A percentile compares a stretch with the other conserved stretches of the same genome.
phyloP scores from a whole-genome alignment of 2,888 invertebrate species.

The Hedya salicella region DNA sequence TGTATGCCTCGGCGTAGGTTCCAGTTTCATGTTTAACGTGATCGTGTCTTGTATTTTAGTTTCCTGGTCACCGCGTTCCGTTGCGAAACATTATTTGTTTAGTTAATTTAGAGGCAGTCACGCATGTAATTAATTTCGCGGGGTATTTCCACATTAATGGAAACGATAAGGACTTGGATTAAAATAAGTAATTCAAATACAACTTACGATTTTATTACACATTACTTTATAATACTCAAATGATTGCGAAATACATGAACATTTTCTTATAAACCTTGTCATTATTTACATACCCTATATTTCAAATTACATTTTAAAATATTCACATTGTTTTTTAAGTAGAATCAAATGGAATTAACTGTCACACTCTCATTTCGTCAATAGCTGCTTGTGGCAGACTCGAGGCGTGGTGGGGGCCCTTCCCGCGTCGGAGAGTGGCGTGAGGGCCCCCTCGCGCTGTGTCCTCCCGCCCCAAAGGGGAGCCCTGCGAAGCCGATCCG shows the following conservation, averaged over 20 bases:
- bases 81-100: too few relatives aligned
- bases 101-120: too few relatives aligned
- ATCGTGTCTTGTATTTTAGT: too few relatives aligned
- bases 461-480: constrained; percentile 64
- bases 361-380: constrained; percentile 97
- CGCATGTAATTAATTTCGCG: too few relatives aligned
- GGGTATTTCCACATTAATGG: too few relatives aligned
- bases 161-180: too few relatives aligned
- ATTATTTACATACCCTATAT: constrained; percentile 51
- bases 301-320: constrained; percentile 65
- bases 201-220: constrained; percentile 57
- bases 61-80: too few relatives aligned
- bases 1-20: too few relatives aligned
- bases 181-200: neutral
- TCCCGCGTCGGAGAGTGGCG: constrained; percentile 75
- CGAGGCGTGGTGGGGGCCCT: constrained; percentile 80
- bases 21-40: too few relatives aligned
- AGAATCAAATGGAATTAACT: constrained; percentile 67
- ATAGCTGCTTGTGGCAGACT: constrained; percentile 92
- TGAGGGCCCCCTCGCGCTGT: constrained; percentile 67
- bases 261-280: constrained; percentile 63
- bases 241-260: constrained; percentile 72
- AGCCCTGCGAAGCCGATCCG: constrained; percentile 81
- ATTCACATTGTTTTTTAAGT: constrained; percentile 62
- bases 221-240: constrained; percentile 75